Base-by-base conservation (phyloP, 1,140 invertebrate species). In the Drosophila bocki region DNA sequence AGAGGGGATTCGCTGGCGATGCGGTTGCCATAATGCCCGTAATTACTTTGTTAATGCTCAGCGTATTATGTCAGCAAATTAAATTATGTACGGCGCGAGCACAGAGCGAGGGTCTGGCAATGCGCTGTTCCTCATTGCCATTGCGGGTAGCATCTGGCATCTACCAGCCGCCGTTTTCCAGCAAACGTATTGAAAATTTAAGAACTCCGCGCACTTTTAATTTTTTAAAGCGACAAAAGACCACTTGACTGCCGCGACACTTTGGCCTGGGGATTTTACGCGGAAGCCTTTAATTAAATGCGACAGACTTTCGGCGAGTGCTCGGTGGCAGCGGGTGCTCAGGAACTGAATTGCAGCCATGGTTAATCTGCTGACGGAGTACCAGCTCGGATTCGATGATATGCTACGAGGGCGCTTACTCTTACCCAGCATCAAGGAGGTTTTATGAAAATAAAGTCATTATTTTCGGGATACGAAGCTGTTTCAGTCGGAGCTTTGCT, bases 41-140 rank as follows among this genome's bases (percentile, higher is more conserved):
- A 87, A 87, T 86, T 86, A 82, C 83, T 87, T 86, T 86, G 83
- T 87, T 87, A 86, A 86, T 86, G 79, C 82, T 82, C 71, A 76
- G 79, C 76, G 83, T 76, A 82, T 86, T 86, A 86, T 75, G 75
- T 64, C 50, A 42, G 75, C 51, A 82, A 87, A 86, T 86, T 87
- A 76, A 86, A 82, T 86, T 86, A 80, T 80, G 67, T 76, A 54
- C 75, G 57, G 50, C 37, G 48, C 62, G 29, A 44, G 75, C 57
- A 37, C 75, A 47, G 74, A 57, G 62, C 15, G 48, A 68, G 41
- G 29, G 42, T 42, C 29, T 51, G 58, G 48, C 54, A 78, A 62
- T 62, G 56, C 54, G 37, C 29, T 22, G 59, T 22, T 47, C 33
- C 39, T 22, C 67, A 65, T 44, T 45, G 63, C 58, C 41, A 63